phyloP scores from a whole-genome alignment of 2,797 vertebrate genomes.

The Huso huso region DNA sequence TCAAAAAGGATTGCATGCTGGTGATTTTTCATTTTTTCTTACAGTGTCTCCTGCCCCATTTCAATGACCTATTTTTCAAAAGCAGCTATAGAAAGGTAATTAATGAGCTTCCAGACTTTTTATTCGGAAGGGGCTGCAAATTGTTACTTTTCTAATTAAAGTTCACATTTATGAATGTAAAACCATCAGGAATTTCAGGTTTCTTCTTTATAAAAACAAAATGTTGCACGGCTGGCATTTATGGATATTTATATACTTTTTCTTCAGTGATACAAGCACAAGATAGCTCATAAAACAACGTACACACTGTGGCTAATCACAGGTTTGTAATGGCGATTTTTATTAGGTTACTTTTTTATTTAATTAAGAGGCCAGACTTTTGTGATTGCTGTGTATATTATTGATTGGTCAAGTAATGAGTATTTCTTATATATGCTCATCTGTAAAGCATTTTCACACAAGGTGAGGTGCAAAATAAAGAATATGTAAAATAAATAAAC shows the following conservation, averaged over 20 bases:
- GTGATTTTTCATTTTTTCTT: conserved; percentile 7
- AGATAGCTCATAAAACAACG: not conserved
- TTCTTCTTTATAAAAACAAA: not conserved
- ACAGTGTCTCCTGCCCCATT: not conserved
- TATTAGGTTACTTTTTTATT: not conserved
- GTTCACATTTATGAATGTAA: too few species aligned
- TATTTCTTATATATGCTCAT: conserved; percentile 12
- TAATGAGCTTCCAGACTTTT: not conserved
- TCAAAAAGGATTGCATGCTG: conserved; percentile 1
- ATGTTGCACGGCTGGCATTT: not conserved
- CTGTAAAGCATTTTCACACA: not conserved
- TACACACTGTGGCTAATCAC: not conserved
- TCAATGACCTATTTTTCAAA: not conserved
- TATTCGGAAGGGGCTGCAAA: too few species aligned
- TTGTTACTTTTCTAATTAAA: too few species aligned
- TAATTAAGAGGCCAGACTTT: not conserved
- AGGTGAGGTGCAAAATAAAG: not conserved
- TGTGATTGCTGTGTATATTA: conserved; percentile 14
- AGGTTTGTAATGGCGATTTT: not conserved
- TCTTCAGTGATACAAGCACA: not conserved
- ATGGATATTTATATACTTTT: not conserved
- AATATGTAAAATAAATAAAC: conserved; percentile 9
- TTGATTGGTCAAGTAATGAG: conserved; percentile 16
- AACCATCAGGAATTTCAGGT: too few species aligned
- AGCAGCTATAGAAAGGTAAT: not conserved